Evolutionary conservation across 2,888 invertebrate species (phyloP), one percentile per base, ranked within the genome.

Genomic region (Sialis lutaria): DNA sequence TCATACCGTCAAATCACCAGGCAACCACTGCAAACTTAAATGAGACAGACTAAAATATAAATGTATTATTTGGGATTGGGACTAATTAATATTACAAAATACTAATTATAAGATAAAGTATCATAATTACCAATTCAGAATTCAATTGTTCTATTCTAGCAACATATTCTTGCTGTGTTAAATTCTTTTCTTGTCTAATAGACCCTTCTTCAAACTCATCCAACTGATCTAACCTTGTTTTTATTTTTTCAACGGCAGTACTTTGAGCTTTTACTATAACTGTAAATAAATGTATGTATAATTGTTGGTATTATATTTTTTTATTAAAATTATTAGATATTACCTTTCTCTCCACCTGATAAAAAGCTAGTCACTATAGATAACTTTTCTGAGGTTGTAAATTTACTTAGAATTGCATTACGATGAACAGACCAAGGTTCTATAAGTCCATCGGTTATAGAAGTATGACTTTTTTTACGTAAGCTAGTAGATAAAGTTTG

Each of bases 171-270:
- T 89, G 86, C 63, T 96, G 96, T 3, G 88, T 86, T 51, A 97
- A 69, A 57, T 93, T 88, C 60, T 87, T 75, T 67, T 88, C 84
- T 67, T 88, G 89, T 55, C 85, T 77, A 49, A 89, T 79, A 10
- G 82, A 79, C 6, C 83, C 81, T 64, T 93, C 92, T 61, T 96
- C 95, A 67, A 93, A 87, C 56, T 89, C 87, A 69, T 96, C 96
- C 49, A 97, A 67, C 60, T 96, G 95, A 62, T 96, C 93, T 45
- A 96, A 65, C 43, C 93, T 77, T 58, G 83, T 86, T 64, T 86
- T 85, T 0, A 92, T 87, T 68, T 90, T 90, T 59, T 92, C 90
- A 55, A 83, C 80, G 10, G 86, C 72, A 53, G 80, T 78, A 42
- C 81, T 81, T 62, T 88, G 86, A 46, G 85, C 78, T 67, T 85